phyloP scores from a whole-genome alignment of 2,888 invertebrate genomes.

The Steinernema scapterisci region DNA sequence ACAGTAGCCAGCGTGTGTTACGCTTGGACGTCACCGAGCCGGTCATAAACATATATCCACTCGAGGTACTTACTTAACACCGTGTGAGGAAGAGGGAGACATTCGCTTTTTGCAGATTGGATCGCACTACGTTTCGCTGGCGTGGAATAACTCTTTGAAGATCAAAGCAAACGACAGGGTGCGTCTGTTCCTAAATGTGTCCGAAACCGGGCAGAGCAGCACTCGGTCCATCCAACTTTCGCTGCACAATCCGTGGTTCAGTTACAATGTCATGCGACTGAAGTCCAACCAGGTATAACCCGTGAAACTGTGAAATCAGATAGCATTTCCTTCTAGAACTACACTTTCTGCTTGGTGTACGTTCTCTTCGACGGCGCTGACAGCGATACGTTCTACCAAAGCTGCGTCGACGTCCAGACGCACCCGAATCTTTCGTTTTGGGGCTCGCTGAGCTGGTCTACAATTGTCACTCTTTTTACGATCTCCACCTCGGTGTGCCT shows the following conservation, averaged over 20 bases:
- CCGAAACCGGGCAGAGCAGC: constrained; percentile 35
- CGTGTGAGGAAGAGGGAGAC: constrained; percentile 1
- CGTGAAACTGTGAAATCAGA: not conserved
- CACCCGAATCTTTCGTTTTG: constrained; percentile 44
- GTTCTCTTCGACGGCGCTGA: constrained; percentile 37
- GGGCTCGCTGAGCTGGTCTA: constrained; percentile 40
- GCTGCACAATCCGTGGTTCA: constrained; percentile 53
- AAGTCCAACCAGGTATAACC: constrained; percentile 43
- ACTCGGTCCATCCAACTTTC: constrained; percentile 46
- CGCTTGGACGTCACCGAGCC: not conserved
- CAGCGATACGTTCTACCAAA: constrained; percentile 39
- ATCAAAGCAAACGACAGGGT: constrained; percentile 44
- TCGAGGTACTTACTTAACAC: not conserved
- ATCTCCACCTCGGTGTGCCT: constrained; percentile 37
- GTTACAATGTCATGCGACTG: constrained; percentile 55
- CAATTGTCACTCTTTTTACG: constrained; percentile 35
- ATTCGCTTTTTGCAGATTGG: constrained; percentile 43
- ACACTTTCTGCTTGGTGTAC: constrained; percentile 54
- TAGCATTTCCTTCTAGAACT: constrained; percentile 43
- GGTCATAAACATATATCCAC: not conserved
- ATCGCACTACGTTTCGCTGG: constrained; percentile 51
- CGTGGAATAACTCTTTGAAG: constrained; percentile 51
- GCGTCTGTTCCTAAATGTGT: constrained; percentile 41
- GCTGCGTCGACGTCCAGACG: constrained; percentile 44
- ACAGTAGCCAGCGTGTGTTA: constrained; percentile 19